Percentiles rank a stretch among this genome's conserved stretches.
Evolutionary conservation across 2,113 vertebrate genomes (phyloP).

Genomic region (Azemiops feae): DNA sequence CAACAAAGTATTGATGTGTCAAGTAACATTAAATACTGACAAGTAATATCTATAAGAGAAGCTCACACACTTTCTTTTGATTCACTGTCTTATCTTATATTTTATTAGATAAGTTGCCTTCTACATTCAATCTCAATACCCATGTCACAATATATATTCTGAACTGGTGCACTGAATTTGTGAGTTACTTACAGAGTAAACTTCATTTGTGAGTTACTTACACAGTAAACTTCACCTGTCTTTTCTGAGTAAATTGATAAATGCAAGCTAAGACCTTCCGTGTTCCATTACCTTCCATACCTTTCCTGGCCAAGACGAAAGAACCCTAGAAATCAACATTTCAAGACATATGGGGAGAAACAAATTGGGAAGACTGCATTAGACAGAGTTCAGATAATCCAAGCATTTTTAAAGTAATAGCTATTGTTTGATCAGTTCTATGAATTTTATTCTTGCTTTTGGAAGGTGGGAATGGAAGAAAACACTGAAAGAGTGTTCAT

Average conservation of each 20-base stretch:
- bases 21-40: background rate
- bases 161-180: background rate
- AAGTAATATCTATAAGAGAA: conserved; percentile 36
- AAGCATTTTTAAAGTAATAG: background rate
- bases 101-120: background rate
- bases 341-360: background rate
- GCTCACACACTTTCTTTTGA: conserved; percentile 50
- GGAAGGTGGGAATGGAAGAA: background rate
- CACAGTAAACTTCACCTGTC: background rate
- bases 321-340: background rate
- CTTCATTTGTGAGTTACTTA: background rate
- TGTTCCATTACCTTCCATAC: background rate
- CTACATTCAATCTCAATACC: background rate
- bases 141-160: background rate
- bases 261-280: fast-evolving
- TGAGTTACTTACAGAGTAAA: background rate
- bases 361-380: background rate
- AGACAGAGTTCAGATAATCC: background rate
- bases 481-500: background rate
- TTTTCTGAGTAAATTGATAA: background rate
- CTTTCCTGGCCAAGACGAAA: background rate
- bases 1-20: conserved; percentile 26
- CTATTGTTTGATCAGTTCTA: fast-evolving
- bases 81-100: conserved; percentile 33
- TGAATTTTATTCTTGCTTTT: background rate